These are phyloP conservation scores for Toxostoma redivivum DNA, from an alignment of 2,113 vertebrate genomes.

Conservation along the genomic window DNA sequence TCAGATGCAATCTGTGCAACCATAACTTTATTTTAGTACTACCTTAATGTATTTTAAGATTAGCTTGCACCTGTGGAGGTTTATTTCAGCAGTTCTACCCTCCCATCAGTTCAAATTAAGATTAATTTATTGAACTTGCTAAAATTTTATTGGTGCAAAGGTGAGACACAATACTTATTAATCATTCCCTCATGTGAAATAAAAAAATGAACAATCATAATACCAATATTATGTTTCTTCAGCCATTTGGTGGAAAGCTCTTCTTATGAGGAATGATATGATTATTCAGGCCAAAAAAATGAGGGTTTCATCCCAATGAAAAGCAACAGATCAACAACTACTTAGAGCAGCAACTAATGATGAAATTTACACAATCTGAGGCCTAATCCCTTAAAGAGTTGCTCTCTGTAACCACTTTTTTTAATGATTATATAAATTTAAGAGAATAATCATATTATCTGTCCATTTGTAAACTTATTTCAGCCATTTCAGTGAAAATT, in stretches of 20 bases:
- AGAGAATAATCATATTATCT: neutral
- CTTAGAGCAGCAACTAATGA: neutral
- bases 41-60: neutral
- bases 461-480: neutral
- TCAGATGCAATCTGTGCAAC: neutral
- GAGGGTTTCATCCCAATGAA: neutral
- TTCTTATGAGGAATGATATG: neutral
- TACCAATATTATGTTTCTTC: neutral
- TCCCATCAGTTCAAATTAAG: neutral
- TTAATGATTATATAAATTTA: neutral
- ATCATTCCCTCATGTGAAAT: neutral
- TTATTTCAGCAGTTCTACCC: neutral
- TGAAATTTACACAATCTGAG: neutral
- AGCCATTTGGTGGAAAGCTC: neutral
- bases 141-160: neutral
- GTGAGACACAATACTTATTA: neutral
- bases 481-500: neutral
- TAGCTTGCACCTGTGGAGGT: neutral
- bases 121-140: neutral
- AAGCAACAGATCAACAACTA: accelerated
- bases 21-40: neutral
- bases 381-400: neutral
- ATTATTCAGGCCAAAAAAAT: neutral
- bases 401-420: neutral
- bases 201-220: accelerated